Conservation (phyloP, 2,797 vertebrate genomes). For the Crocodylus rhombifer region DNA sequence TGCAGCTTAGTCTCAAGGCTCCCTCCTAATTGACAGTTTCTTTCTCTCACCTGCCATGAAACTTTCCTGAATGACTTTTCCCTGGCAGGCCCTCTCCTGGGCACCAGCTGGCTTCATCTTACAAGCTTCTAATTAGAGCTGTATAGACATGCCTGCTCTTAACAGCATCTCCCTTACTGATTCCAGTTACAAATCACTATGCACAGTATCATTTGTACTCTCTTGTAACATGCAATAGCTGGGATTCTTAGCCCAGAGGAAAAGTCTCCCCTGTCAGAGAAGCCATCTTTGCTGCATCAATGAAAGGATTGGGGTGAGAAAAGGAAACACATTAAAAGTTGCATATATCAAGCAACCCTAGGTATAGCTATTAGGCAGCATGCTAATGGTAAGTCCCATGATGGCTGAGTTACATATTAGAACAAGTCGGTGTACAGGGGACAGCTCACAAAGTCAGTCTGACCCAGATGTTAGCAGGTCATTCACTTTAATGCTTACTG, state of each 20-base stretch:
- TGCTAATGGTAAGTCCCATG: not conserved
- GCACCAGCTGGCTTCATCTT: not conserved
- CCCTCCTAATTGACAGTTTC: not conserved
- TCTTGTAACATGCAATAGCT: not conserved
- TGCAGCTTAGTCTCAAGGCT: not conserved
- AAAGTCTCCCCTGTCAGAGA: not conserved
- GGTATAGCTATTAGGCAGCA: not conserved
- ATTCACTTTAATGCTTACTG: not conserved
- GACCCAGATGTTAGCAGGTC: not conserved
- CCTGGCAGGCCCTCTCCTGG: not conserved
- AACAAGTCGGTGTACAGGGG: not conserved
- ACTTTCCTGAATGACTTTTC: not conserved
- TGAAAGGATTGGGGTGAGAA: not conserved
- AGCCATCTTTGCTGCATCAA: not conserved
- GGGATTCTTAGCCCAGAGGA: not conserved
- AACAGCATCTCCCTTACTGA: not conserved
- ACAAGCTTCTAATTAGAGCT: not conserved
- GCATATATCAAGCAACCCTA: not conserved
- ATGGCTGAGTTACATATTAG: not conserved
- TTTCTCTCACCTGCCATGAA: not conserved
- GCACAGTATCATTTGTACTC: not conserved
- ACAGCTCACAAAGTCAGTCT: not conserved
- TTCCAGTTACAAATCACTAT: not conserved
- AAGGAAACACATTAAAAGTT: not conserved
- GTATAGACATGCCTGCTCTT: not conserved